phyloP scores from a whole-genome alignment of 2,797 vertebrate species.

The Bothrops alternatus region DNA sequence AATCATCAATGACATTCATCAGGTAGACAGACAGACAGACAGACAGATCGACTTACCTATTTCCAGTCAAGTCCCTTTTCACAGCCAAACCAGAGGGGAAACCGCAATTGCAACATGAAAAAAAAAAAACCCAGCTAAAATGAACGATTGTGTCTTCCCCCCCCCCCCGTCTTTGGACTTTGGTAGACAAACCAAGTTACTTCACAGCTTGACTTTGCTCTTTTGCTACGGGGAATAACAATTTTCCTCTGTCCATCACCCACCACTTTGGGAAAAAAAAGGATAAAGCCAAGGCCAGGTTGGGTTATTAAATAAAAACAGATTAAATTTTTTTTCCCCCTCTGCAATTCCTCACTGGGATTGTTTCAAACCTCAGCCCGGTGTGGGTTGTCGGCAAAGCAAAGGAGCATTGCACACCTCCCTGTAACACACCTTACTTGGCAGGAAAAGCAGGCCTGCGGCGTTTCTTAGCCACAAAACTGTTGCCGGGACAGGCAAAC shows the following conservation, averaged over 20 bases:
- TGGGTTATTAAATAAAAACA: not conserved
- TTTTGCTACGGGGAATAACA: not conserved
- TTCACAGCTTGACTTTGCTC: not conserved
- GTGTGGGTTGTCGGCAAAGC: not conserved
- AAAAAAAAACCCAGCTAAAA: not conserved
- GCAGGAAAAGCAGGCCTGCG: not conserved
- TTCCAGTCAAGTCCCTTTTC: not conserved
- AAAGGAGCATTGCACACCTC: not conserved
- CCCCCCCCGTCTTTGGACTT: not conserved
- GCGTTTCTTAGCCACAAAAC: not conserved
- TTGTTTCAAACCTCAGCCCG: not conserved
- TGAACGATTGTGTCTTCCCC: fast-evolving
- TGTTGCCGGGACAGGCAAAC: not conserved
- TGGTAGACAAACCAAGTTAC: not conserved
- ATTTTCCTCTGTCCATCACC: not conserved
- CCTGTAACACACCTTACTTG: not conserved
- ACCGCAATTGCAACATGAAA: not conserved
- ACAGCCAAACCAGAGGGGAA: not conserved
- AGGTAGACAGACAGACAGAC: too few relatives aligned
- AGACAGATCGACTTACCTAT: not conserved
- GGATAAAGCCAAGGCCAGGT: not conserved
- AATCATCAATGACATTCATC: not conserved
- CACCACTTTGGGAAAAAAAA: not conserved
- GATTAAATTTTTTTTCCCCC: too few relatives aligned
- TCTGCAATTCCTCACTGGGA: not conserved